Evolutionary conservation across 35 echinoderm and acorn worm genomes (phyloP), one percentile per base, ranked within the genome.

Genomic region (Ophiothrix spiculata): DNA sequence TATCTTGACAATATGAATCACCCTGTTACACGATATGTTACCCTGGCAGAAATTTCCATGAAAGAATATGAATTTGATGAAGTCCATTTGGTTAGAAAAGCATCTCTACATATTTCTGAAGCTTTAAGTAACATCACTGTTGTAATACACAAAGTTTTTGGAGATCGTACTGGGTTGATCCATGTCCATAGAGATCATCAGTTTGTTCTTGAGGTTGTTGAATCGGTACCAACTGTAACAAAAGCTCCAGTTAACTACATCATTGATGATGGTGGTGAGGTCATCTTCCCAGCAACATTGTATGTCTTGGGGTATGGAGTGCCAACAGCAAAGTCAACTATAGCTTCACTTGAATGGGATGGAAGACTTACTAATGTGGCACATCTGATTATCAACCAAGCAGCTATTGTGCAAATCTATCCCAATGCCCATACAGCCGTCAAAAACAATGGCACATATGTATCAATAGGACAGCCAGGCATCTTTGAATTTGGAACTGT

Each of bases 51-150:
- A 79, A 14, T 32, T 21, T 37, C 36, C 29, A 73, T 45, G 17
- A 64, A 14, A 17, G 35, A 46, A 1, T 97, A 92, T 89, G 90
- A 97, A 49, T 97, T 97, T 92, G 94, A 97, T 77, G 94, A 97
- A 42, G 64, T 97, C 19, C 90, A 92, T 80, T 40, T 97, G 33
- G 78, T 81, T 4, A 32, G 90, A 28, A 87, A 89, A 41, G 83
- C 90, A 17, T 88, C 94, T 35, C 74, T 97, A 23, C 86, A 97
- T 69, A 74, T 92, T 13, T 19, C 35, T 54, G 77, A 69, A 45
- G 64, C 63, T 31, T 74, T 80, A 28, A 15, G 28, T 25, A 37
- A 75, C 23, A 38, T 64, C 13, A 19, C 40, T 2, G 39, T 97
- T 1, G 74, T 89, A 40, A 88, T 97, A 42, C 94, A 97, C 75